phyloP scores from a whole-genome alignment of 1,140 invertebrate species.

The Drosophila prosaltans region DNA sequence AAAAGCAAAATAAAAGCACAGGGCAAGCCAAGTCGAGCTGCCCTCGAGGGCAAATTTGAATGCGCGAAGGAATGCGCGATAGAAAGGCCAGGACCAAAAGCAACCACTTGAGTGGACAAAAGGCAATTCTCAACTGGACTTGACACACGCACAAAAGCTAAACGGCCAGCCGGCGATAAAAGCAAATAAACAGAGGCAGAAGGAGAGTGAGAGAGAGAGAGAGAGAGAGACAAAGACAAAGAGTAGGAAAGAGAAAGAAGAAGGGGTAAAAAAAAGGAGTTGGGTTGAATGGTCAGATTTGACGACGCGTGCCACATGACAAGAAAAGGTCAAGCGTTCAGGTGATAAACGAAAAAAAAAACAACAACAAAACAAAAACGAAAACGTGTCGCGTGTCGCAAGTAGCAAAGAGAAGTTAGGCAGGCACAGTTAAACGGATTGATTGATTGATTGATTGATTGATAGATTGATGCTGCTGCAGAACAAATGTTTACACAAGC shows the following conservation, averaged over 20 bases:
- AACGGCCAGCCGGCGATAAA: constrained; percentile 10
- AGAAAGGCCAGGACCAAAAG: not conserved
- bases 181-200: not conserved
- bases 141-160: constrained; percentile 72
- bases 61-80: constrained; percentile 44
- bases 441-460: constrained; percentile 16
- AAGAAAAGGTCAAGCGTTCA: constrained; percentile 44
- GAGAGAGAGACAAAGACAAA: not conserved
- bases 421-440: not conserved
- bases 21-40: constrained; percentile 50
- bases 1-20: constrained; percentile 26
- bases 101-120: constrained; percentile 76
- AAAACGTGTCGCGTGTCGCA: constrained; percentile 29
- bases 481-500: not conserved
- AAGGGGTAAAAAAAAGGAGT: not conserved
- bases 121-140: constrained; percentile 64
- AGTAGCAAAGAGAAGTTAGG: not conserved
- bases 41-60: constrained; percentile 74
- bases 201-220: not conserved
- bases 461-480: not conserved
- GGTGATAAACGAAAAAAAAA: not conserved
- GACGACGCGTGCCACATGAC: constrained; percentile 26
- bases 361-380: not conserved
- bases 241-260: not conserved
- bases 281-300: constrained; percentile 32